Base-by-base conservation (phyloP, 2,113 vertebrate genomes). In the Tychaedon coryphoeus region DNA sequence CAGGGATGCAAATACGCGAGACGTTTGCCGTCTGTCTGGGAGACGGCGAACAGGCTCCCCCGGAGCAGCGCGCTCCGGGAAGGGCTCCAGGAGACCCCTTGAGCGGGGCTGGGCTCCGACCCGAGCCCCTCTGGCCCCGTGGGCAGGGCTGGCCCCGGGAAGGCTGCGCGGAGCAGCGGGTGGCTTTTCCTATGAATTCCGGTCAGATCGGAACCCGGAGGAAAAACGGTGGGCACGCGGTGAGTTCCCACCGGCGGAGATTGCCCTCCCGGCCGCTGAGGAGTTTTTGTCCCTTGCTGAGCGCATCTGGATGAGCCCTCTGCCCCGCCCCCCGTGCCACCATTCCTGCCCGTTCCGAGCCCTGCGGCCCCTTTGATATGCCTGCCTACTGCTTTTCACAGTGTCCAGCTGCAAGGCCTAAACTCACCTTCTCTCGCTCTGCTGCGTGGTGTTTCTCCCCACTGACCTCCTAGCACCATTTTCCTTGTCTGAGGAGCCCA, bases 261-360 rank as follows among this genome's bases (percentile, higher is more conserved):
- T 0, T 6, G 43, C 17, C 9, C 38, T 60, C 15, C 40, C 6
- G 3, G 1, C 28, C 3, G 10, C 45, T 3, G 42, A 15, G n/a
- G 38, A 61, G n/a, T 23, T 20, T 76, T 87, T 70, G 69, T 57
- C 42, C 45, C 14, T 47, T 5, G 54, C 15, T 3, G 60, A 26
- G 82, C 24, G 3, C 81, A 22, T 60, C 64, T 10, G 11, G 48
- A 6, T 9, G 72, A 54, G 43, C 61, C 22, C 2, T 4, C 6
- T 38, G 19, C n/a, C 23, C 15, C 33, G 54, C 54, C 70, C 19
- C 16, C 31, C 17, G 10, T 48, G 58, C 38, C 61, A 19, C 29
- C 17, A 38, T 45, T 57, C 11, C 22, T 22, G 54, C 48, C 50
- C 8, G 0, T 10, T 7, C 64, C 40, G 12, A 4, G 75, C 58